Conservation (phyloP, 2,888 invertebrate species). For the Pediacus dermestoides region DNA sequence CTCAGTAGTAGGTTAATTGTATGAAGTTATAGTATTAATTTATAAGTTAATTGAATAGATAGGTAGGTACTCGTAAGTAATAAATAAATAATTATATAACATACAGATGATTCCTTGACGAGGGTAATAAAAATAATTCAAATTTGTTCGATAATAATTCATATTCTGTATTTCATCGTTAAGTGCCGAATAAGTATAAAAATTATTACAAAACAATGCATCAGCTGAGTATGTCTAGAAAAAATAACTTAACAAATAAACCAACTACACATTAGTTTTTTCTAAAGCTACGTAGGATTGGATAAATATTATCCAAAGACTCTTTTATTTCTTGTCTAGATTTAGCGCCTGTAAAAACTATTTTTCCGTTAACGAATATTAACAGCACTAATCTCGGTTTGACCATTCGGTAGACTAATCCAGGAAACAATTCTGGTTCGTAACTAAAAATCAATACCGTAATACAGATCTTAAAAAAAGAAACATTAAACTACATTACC, state of each 20-base stretch:
- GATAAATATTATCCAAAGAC: slow-evolving; percentile 91
- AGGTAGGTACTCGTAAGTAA: no score
- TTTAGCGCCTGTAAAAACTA: slow-evolving; percentile 97
- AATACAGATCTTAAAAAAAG: neutral
- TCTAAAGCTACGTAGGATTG: slow-evolving; percentile 89
- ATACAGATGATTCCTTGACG: no score
- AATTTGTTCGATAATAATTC: no score
- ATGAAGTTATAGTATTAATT: no score
- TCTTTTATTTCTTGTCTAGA: slow-evolving; percentile 87
- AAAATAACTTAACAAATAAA: neutral
- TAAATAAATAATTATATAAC: no score
- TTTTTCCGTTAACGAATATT: slow-evolving; percentile 98
- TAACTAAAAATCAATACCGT: slow-evolving; percentile 58
- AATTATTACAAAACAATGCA: no score
- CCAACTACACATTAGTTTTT: slow-evolving; percentile 60
- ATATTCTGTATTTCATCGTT: no score
- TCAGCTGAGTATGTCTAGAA: no score
- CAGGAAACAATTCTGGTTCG: slow-evolving; percentile 98
- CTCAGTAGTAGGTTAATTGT: no score
- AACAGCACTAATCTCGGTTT: slow-evolving; percentile 91
- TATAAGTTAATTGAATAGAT: no score
- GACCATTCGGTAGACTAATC: slow-evolving; percentile 97
- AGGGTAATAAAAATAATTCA: no score
- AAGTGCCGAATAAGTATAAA: no score
- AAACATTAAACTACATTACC: slow-evolving; percentile 30